Evolutionary conservation across 2,113 vertebrate species (phyloP).

Genomic region (Ramphastos sulfuratus): DNA sequence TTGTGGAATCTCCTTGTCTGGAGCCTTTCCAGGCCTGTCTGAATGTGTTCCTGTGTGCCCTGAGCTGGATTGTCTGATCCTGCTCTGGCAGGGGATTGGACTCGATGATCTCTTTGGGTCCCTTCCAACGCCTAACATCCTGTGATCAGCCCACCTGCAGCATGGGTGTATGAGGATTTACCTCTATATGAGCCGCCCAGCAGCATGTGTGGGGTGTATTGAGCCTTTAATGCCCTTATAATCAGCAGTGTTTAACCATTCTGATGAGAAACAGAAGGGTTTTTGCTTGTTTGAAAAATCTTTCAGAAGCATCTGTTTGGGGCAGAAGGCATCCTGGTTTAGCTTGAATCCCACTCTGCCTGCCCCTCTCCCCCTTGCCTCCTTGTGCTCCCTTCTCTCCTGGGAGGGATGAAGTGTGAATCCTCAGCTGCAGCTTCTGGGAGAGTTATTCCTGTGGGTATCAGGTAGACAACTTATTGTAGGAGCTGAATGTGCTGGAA

Average conservation of each 20-base stretch:
- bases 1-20: too few species aligned
- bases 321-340: rapidly evolving
- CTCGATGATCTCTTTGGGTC: too few species aligned
- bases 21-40: too few species aligned
- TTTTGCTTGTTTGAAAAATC: not conserved
- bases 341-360: rapidly evolving
- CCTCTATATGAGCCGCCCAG: too few species aligned
- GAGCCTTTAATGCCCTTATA: not conserved
- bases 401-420: rapidly evolving
- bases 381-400: rapidly evolving
- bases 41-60: too few species aligned
- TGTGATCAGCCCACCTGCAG: too few species aligned
- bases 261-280: rapidly evolving
- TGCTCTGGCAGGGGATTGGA: too few species aligned
- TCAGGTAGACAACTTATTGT: rapidly evolving
- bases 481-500: not conserved
- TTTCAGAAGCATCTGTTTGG: not conserved
- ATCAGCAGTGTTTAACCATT: not conserved
- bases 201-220: rapidly evolving
- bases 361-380: too few species aligned
- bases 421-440: not conserved
- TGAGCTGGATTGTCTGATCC: too few species aligned
- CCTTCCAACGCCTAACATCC: too few species aligned
- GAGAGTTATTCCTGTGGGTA: rapidly evolving
- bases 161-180: too few species aligned